phyloP scores from a whole-genome alignment of 2,888 invertebrate genomes.

The Axea sp. region DNA sequence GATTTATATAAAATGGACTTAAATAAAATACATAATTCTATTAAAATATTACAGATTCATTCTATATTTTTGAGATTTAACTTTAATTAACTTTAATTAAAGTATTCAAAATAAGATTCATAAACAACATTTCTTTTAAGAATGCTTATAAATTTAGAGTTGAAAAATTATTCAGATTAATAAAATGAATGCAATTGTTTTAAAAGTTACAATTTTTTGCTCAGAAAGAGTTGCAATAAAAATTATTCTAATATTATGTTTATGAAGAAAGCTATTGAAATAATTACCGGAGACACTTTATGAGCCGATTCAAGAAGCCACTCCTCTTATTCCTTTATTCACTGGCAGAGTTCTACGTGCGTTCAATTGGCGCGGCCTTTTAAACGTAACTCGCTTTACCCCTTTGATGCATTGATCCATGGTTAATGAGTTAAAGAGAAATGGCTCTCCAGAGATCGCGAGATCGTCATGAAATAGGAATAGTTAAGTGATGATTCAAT shows the following conservation, averaged over 20 bases:
- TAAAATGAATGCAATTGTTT: no score
- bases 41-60: no score
- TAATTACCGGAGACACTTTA: conserved; percentile 47
- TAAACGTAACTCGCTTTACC: conserved; percentile 53
- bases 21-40: no score
- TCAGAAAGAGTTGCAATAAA: no score
- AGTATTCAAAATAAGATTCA: no score
- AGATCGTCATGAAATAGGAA: conserved; percentile 53
- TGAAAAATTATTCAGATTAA: no score
- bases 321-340: conserved; percentile 52
- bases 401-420: conserved; percentile 56
- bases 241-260: conserved; percentile 18
- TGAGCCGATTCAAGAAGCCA: conserved; percentile 35
- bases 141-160: no score
- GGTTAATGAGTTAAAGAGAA: conserved; percentile 58
- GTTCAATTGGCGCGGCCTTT: conserved; percentile 52
- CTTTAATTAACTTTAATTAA: no score
- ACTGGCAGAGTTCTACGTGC: conserved; percentile 31
- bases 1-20: no score
- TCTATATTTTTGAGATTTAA: no score
- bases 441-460: conserved; percentile 52
- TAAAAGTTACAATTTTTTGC: no score
- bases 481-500: conserved; percentile 32
- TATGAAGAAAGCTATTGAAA: conserved; percentile 28
- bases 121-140: no score